Conservation (phyloP, 2,113 vertebrate species). For the Monarcha castaneiventris region DNA sequence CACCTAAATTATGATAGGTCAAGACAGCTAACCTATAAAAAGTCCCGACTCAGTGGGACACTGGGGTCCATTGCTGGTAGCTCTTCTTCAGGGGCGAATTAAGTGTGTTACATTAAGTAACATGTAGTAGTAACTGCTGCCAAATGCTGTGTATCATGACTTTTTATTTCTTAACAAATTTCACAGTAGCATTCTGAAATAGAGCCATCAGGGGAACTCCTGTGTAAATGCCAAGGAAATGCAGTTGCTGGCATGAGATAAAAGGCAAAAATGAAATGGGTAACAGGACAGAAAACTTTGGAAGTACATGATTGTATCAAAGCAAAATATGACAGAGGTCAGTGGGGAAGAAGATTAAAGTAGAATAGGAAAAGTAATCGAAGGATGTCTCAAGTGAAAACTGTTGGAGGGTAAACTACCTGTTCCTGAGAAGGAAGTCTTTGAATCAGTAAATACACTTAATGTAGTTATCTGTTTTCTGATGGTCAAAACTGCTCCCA, state of each 20-base stretch:
- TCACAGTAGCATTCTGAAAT: neutral
- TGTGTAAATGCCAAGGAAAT: neutral
- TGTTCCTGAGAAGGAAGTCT: neutral
- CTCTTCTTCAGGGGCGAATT: neutral
- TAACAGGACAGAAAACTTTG: neutral
- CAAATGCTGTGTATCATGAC: neutral
- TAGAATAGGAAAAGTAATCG: neutral
- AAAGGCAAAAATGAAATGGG: neutral
- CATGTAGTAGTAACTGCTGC: neutral
- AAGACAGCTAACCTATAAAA: neutral
- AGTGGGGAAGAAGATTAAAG: neutral
- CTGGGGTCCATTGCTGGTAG: neutral
- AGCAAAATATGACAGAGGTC: neutral
- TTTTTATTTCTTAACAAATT: neutral
- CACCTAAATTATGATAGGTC: neutral
- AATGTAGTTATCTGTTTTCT: neutral
- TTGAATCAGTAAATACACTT: neutral
- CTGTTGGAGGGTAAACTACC: neutral
- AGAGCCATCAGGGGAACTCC: neutral
- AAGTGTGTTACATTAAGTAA: neutral
- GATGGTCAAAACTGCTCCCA: neutral
- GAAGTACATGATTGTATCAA: neutral
- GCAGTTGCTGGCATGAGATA: neutral
- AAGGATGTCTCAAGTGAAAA: neutral
- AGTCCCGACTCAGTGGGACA: neutral